These are phyloP conservation scores for Drosophila tripunctata DNA, from an alignment of 2,888 invertebrate genomes.

Conservation along the genomic window DNA sequence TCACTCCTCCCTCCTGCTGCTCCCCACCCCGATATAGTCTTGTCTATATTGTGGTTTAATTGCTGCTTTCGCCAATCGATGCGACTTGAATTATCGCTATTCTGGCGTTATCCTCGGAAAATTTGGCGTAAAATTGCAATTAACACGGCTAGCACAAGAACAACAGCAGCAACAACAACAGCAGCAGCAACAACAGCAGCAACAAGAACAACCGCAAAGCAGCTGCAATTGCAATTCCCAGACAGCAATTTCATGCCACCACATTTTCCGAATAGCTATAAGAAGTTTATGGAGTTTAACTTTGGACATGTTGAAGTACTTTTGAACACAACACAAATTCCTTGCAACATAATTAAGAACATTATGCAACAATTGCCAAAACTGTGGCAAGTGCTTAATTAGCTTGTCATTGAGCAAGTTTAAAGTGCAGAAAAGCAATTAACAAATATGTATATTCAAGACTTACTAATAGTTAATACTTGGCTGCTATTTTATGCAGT, in stretches of 20 bases:
- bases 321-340: too few species aligned
- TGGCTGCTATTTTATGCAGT: too few species aligned
- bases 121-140: slow-evolving; percentile 68
- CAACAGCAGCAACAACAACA: background rate
- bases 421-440: too few species aligned
- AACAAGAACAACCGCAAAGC: background rate
- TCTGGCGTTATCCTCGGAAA: slow-evolving; percentile 13
- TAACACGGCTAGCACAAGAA: slow-evolving; percentile 31
- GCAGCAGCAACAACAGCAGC: background rate
- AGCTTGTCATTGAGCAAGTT: too few species aligned
- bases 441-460: too few species aligned
- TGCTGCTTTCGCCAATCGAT: slow-evolving; percentile 40
- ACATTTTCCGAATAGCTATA: background rate
- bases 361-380: too few species aligned
- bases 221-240: slow-evolving; percentile 10
- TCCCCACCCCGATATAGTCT: too few species aligned
- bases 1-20: too few species aligned
- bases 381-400: too few species aligned
- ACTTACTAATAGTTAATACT: too few species aligned
- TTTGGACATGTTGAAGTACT: background rate
- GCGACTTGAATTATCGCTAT: slow-evolving; percentile 36
- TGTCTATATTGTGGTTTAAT: slow-evolving; percentile 33
- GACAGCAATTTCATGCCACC: slow-evolving; percentile 10
- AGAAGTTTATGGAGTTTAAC: background rate
- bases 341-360: background rate